Conservation (phyloP, 2,797 vertebrate genomes). For the Aulostomus chinensis region DNA sequence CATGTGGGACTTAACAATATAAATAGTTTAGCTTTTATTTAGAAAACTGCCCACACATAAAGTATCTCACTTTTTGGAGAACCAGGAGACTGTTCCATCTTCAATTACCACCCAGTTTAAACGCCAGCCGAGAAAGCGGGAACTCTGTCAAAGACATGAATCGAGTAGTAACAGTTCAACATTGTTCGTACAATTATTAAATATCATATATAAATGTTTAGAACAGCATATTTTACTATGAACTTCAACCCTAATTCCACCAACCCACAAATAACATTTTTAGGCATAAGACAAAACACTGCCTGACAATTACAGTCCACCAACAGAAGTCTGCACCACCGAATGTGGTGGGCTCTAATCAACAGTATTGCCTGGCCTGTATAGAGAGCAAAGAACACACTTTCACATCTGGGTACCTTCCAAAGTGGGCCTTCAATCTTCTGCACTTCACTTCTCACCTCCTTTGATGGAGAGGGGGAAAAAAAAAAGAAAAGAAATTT, state of each 20-base stretch:
- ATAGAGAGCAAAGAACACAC: conserved; percentile 25
- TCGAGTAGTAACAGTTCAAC: background rate
- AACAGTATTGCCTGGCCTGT: conserved; percentile 18
- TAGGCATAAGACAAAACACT: no score
- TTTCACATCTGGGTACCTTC: conserved; percentile 83
- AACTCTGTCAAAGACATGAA: conserved; percentile 75
- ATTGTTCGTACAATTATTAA: no score
- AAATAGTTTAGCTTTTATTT: background rate
- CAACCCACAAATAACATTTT: no score
- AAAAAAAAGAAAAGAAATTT: conserved; percentile 2
- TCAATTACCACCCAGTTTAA: conserved; percentile 90
- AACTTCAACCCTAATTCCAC: no score
- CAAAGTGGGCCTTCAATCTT: conserved; percentile 88
- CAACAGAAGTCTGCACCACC: background rate
- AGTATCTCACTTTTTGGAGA: conserved; percentile 87
- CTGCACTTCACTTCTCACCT: conserved; percentile 71
- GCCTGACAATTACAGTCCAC: no score
- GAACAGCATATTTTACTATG: no score
- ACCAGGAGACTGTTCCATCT: conserved; percentile 91
- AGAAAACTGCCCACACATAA: conserved; percentile 8
- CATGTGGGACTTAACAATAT: no score
- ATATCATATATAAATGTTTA: no score
- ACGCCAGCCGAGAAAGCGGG: conserved; percentile 90
- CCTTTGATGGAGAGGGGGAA: conserved; percentile 58
- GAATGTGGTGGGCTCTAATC: conserved; percentile 1